phyloP scores from a whole-genome alignment of 1,140 invertebrate species.

The Lanistes nyassanus region DNA sequence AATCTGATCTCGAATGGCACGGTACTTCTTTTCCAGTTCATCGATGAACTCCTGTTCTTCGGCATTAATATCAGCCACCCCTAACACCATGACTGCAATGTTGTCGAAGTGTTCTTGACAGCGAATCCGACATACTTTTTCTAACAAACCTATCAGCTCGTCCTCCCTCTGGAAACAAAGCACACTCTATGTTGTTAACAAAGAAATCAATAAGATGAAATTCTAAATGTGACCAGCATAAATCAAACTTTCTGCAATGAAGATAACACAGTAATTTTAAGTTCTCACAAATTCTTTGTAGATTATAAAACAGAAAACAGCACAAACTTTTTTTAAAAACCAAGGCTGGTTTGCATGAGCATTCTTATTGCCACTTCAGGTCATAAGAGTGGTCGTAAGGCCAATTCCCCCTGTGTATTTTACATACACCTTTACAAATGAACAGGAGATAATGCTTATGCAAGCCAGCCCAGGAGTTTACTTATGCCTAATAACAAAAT shows the following conservation, averaged over 20 bases:
- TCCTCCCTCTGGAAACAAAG: slow-evolving; percentile 38
- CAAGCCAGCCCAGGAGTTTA: too few relatives aligned
- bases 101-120: slow-evolving; percentile 53
- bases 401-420: too few relatives aligned
- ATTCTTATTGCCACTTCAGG: too few relatives aligned
- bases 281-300: too few relatives aligned
- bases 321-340: too few relatives aligned
- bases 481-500: too few relatives aligned
- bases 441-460: too few relatives aligned
- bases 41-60: slow-evolving; percentile 53
- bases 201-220: not conserved
- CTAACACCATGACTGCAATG: slow-evolving; percentile 47
- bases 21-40: slow-evolving; percentile 55
- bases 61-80: slow-evolving; percentile 40
- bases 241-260: not conserved
- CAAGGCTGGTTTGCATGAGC: too few relatives aligned
- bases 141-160: slow-evolving; percentile 33
- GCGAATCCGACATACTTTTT: slow-evolving; percentile 34
- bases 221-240: not conserved
- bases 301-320: too few relatives aligned
- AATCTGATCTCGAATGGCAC: slow-evolving; percentile 53
- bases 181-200: not conserved
- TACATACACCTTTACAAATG: too few relatives aligned
- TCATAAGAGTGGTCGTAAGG: too few relatives aligned
- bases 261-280: not conserved